Base-by-base conservation (phyloP, 2,888 invertebrate genomes). In the Dione vanillae region DNA sequence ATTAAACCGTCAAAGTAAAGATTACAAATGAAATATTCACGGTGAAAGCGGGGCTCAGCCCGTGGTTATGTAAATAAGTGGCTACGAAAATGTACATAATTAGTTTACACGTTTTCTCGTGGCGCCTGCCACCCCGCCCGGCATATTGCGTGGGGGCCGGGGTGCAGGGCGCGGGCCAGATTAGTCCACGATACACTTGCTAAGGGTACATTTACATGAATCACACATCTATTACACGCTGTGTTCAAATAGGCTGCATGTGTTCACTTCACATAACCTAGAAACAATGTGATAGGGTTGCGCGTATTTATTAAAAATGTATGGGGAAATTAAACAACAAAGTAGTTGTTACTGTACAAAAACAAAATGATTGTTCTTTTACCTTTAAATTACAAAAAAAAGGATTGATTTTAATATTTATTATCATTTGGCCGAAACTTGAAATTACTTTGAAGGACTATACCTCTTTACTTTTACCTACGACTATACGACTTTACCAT, bases 31-130 rank as follows among this genome's bases (percentile, higher is more conserved):
- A 92, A 93, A 92, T 93, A 93, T 93, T 92, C 90, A 92, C 92
- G 92, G 92, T 92, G 92, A 93, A 92, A 92, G 93, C 92, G 89
- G 85, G 85, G 89, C 82, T 89, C 87, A 87, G 88, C 82, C 87
- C 86, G 90, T 88, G 91, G 89, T 92, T 93, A 92, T 92, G 92
- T 92, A 93, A 92, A 93, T 92, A 93, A 92, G 90, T 92, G 89
- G 89, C 91, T 89, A 92, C 92, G 91, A 92, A 92, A 92, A 92
- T 90, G 90, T 93, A 92, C 90, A 92, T 92, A 92, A 92, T 93
- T 92, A 92, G 92, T 93, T 93, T 92, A 92, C 92, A 92, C 92
- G 90, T 92, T 92, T 92, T 91, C 92, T 89, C 79, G 80, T 76
- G 79, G 83, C 83, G 82, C 84, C 85, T 81, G 77, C 85, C 85